Evolutionary conservation across 2,797 vertebrate species (phyloP).

Genomic region (Momotus momota): DNA sequence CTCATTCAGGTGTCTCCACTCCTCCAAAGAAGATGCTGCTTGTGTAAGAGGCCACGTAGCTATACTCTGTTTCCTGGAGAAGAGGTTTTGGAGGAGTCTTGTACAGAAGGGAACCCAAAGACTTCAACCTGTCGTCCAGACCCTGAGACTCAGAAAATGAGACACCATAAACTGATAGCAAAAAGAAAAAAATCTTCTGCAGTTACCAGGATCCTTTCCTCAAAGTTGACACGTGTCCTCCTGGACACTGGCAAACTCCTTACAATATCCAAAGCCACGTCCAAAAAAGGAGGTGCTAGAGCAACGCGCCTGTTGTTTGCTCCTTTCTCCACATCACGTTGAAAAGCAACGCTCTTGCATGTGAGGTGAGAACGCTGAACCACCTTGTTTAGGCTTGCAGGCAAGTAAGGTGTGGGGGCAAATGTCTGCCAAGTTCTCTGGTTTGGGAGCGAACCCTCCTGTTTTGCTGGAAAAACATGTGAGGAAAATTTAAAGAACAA

Average conservation of each 20-base stretch:
- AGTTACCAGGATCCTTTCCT: not conserved
- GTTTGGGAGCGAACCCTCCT: rapidly evolving
- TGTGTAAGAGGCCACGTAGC: not conserved
- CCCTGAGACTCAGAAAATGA: not conserved
- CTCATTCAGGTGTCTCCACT: not conserved
- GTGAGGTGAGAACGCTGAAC: not conserved
- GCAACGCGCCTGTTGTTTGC: not conserved
- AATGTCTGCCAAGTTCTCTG: not conserved
- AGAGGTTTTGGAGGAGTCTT: not conserved
- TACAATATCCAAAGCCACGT: rapidly evolving
- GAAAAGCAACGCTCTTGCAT: rapidly evolving
- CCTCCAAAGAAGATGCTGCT: not conserved
- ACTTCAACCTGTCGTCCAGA: not conserved
- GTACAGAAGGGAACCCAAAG: not conserved
- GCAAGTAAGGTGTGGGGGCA: not conserved
- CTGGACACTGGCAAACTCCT: not conserved
- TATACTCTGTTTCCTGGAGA: not conserved
- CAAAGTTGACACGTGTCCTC: not conserved
- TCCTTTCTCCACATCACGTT: rapidly evolving
- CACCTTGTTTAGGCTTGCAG: rapidly evolving
- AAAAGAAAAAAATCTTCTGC: not conserved
- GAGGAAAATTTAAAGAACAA: not conserved
- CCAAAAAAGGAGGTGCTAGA: not conserved
- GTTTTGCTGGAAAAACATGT: rapidly evolving
- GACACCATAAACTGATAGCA: rapidly evolving